Conservation (phyloP, 2,797 vertebrate genomes). For the Agapornis canus region DNA sequence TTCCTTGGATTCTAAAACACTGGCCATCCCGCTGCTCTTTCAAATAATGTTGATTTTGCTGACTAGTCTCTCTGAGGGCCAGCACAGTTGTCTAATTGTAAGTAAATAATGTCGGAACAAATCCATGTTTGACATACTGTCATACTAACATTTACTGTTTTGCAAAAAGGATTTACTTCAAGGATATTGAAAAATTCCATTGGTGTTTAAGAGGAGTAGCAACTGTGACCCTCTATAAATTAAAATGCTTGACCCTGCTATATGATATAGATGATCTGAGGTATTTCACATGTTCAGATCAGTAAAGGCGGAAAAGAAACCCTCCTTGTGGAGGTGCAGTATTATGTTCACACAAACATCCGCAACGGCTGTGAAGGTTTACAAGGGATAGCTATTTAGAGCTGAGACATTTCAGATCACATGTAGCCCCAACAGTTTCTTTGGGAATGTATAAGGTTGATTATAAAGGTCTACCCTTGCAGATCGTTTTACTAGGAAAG, state of each 20-base stretch:
- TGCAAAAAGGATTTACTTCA: constrained; percentile 69
- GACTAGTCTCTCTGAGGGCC: constrained; percentile 54
- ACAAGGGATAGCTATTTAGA: constrained; percentile 4
- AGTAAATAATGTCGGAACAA: constrained; percentile 77
- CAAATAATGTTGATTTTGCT: constrained; percentile 74
- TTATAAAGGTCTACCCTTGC: not conserved
- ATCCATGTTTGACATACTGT: constrained; percentile 72
- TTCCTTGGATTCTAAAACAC: constrained; percentile 73
- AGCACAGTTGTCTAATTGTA: constrained; percentile 73
- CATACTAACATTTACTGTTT: constrained; percentile 73
- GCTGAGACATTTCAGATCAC: not conserved
- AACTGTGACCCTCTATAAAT: constrained; percentile 70
- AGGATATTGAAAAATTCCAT: constrained; percentile 81
- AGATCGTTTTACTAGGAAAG: not conserved
- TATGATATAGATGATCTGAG: constrained; percentile 27
- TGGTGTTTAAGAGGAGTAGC: constrained; percentile 64
- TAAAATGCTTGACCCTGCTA: constrained; percentile 65
- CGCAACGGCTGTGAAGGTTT: not conserved
- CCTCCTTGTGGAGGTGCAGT: not conserved
- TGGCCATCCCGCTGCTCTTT: constrained; percentile 65
- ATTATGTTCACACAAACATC: constrained; percentile 54
- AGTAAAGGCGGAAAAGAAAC: constrained; percentile 31
- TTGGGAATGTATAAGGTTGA: not conserved
- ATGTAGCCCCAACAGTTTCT: not conserved
- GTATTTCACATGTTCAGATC: constrained; percentile 17